Evolutionary conservation across 2,888 invertebrate species (phyloP).

Genomic region (Spodoptera exigua): DNA sequence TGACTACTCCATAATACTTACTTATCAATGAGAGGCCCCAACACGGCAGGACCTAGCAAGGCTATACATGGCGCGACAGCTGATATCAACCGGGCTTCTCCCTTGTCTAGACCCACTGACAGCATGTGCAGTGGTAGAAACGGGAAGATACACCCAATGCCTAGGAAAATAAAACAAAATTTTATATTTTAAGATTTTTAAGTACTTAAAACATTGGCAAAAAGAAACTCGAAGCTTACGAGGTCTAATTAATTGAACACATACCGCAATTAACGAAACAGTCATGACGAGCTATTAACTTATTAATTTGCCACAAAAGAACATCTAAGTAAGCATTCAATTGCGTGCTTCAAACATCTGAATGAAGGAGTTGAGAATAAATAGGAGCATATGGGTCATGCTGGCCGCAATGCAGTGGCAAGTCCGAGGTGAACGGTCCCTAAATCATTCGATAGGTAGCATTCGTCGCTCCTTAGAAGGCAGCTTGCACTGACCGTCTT

Average conservation of each 20-base stretch:
- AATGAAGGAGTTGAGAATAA: conserved; percentile 38
- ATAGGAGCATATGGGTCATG: conserved; percentile 58
- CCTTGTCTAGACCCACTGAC: conserved; percentile 92
- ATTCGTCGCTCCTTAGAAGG: conserved; percentile 77
- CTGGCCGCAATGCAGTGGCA: conserved; percentile 60
- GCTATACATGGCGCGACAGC: conserved; percentile 94
- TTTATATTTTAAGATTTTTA: not conserved
- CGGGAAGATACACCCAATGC: conserved; percentile 94
- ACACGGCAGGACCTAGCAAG: conserved; percentile 93
- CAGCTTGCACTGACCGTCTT: conserved; percentile 71
- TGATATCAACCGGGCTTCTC: conserved; percentile 93
- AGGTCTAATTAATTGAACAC: conserved; percentile 21
- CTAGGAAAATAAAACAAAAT: conserved; percentile 77
- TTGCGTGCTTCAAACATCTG: conserved; percentile 43
- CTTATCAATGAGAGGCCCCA: conserved; percentile 94
- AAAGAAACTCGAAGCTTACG: too few species aligned
- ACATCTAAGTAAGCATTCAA: conserved; percentile 37
- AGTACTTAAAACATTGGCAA: too few species aligned
- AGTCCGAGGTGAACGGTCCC: conserved; percentile 81
- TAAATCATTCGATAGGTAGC: conserved; percentile 69
- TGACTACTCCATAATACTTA: conserved; percentile 74
- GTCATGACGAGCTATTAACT: conserved; percentile 13
- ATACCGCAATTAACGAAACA: conserved; percentile 12
- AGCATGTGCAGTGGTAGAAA: conserved; percentile 94
- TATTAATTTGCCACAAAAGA: conserved; percentile 20